Percentiles rank a stretch among this genome's conserved stretches.
These are phyloP conservation scores for Cassiopea xamachana DNA, from an alignment of 30 jellyfish, hydroid and myxozoan species.

Conservation along the genomic window DNA sequence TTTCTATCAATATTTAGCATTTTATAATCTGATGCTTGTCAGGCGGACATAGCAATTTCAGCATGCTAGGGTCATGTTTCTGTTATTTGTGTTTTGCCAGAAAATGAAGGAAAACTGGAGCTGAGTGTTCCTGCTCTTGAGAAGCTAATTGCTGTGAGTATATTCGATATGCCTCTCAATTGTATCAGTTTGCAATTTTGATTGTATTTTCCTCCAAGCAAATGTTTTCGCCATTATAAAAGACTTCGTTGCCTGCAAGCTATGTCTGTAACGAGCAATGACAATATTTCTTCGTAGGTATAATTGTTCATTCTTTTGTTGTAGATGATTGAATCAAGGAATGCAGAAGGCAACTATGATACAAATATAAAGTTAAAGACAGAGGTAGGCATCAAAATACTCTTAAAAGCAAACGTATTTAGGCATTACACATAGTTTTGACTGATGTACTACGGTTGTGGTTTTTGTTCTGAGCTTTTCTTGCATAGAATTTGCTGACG, in stretches of 20 bases:
- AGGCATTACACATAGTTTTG: too few relatives aligned
- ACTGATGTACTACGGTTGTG: too few relatives aligned
- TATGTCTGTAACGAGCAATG: too few relatives aligned
- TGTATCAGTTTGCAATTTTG: neutral
- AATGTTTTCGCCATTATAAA: neutral
- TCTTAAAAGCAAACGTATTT: too few relatives aligned
- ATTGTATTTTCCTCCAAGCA: neutral
- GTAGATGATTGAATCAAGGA: slow-evolving; percentile 86
- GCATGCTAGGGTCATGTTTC: too few relatives aligned
- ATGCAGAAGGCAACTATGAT: slow-evolving; percentile 87
- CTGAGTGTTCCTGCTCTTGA: slow-evolving; percentile 81
- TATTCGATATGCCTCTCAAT: neutral
- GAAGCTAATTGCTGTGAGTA: slow-evolving; percentile 83
- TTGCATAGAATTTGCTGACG: too few relatives aligned
- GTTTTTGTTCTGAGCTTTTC: too few relatives aligned
- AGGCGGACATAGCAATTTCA: too few relatives aligned
- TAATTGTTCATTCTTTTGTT: neutral
- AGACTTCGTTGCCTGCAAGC: too few relatives aligned
- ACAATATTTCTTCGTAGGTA: neutral
- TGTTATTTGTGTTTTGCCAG: slow-evolving; percentile 2
- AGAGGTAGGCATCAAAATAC: slow-evolving; percentile 34
- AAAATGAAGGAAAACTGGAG: slow-evolving; percentile 34
- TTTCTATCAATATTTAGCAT: too few relatives aligned
- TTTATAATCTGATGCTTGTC: too few relatives aligned
- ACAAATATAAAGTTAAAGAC: slow-evolving; percentile 63